Evolutionary conservation across 2,113 vertebrate genomes (phyloP).

Genomic region (Pseudopipra pipra): DNA sequence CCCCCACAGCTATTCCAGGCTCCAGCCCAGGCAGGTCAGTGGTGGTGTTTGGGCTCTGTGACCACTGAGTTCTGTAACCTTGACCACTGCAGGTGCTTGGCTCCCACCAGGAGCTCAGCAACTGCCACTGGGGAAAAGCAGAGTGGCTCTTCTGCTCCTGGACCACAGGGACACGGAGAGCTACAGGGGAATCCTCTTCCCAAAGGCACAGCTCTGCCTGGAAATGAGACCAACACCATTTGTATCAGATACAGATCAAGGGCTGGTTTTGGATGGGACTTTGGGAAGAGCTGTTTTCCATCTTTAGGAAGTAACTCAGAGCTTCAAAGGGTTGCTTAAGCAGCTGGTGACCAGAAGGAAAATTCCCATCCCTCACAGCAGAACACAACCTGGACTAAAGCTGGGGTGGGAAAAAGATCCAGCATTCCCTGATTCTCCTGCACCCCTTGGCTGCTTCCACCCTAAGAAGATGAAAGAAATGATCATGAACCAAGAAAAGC

Average conservation of each 20-base stretch:
- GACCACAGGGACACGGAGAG: background rate
- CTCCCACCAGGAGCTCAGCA: background rate
- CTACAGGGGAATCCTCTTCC: background rate
- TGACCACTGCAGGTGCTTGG: background rate
- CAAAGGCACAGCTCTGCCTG: background rate
- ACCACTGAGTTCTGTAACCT: background rate
- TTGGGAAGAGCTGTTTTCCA: background rate
- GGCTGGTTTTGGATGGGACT: background rate
- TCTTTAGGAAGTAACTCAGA: background rate
- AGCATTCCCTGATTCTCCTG: background rate
- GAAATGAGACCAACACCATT: background rate
- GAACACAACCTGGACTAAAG: background rate
- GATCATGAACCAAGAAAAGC: too few species aligned
- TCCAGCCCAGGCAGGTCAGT: background rate
- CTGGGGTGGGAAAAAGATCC: background rate
- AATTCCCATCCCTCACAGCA: background rate
- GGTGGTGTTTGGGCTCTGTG: background rate
- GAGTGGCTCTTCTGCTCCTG: background rate
- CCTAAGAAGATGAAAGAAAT: too few species aligned
- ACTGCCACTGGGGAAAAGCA: background rate
- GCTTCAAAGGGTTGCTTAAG: background rate
- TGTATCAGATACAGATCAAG: background rate
- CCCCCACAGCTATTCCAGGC: background rate
- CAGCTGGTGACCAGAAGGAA: background rate
- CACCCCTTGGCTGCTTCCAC: too few species aligned